Conservation (phyloP, 2,888 invertebrate species). For the Apotomis betuletana region DNA sequence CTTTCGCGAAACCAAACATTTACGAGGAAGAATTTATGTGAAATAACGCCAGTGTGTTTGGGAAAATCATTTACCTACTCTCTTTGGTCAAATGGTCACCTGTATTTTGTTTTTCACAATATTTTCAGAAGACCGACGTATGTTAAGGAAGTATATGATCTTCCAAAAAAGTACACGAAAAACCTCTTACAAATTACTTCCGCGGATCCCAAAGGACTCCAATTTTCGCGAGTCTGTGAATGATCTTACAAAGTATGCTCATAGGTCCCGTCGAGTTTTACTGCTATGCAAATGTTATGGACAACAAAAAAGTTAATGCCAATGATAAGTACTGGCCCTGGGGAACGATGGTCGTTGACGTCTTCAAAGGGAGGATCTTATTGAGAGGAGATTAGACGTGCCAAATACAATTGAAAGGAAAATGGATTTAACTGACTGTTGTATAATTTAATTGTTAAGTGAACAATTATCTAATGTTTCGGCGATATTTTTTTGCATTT, state of each 20-base stretch:
- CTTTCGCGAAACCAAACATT: too few relatives aligned
- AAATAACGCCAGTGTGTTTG: too few relatives aligned
- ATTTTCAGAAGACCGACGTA: too few relatives aligned
- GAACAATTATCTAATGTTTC: too few relatives aligned
- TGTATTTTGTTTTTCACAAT: too few relatives aligned
- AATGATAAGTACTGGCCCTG: conserved; percentile 78
- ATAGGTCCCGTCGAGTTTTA: conserved; percentile 57
- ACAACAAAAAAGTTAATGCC: conserved; percentile 83
- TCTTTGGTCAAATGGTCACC: too few relatives aligned
- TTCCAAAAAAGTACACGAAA: conserved; percentile 1
- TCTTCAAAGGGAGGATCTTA: conserved; percentile 50
- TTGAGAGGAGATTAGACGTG: conserved; percentile 44
- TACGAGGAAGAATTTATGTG: too few relatives aligned
- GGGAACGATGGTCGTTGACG: conserved; percentile 68
- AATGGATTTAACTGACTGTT: too few relatives aligned
- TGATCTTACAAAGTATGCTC: conserved; percentile 66
- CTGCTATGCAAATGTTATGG: conserved; percentile 84
- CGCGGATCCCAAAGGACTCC: conserved; percentile 68
- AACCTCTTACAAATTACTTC: conserved; percentile 50
- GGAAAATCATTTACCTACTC: too few relatives aligned
- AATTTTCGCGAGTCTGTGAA: conserved; percentile 75
- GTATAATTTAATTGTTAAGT: too few relatives aligned
- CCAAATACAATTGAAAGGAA: conserved; percentile 2
- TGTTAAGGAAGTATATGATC: too few relatives aligned
- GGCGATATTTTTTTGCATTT: too few relatives aligned